These are phyloP conservation scores for Cepaea nemoralis DNA, from an alignment of 1,140 invertebrate genomes.

Conservation along the genomic window DNA sequence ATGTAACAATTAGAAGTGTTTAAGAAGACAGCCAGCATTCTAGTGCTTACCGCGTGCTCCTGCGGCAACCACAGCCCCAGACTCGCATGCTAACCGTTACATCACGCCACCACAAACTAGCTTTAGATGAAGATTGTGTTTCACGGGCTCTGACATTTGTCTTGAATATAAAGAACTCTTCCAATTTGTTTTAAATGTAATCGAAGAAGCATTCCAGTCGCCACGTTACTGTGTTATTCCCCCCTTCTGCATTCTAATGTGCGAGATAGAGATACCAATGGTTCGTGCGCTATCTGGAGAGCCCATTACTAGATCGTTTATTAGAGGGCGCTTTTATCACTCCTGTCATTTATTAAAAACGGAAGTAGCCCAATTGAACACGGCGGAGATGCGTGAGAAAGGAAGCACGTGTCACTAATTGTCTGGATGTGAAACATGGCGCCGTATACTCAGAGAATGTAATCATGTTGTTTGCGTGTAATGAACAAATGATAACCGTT, in stretches of 20 bases:
- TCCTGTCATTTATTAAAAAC: conserved; percentile 4
- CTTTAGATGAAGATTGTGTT: background rate
- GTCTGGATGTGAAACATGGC: background rate
- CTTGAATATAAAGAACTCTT: background rate
- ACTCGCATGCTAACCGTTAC: background rate
- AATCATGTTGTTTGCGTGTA: background rate
- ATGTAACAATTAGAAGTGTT: no score
- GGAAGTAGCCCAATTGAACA: conserved; percentile 6
- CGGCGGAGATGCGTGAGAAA: background rate
- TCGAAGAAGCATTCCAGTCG: background rate
- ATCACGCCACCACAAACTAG: background rate
- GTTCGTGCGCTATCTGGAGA: background rate
- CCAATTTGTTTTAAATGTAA: background rate
- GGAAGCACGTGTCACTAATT: conserved; percentile 3
- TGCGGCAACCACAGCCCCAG: no score
- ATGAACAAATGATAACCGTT: conserved; percentile 1
- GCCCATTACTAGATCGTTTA: conserved; percentile 3
- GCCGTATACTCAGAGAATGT: background rate
- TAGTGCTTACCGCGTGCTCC: no score
- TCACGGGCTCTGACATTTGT: background rate
- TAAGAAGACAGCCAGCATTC: no score
- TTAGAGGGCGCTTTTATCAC: conserved; percentile 1
- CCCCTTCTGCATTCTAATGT: background rate
- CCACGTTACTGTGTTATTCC: background rate
- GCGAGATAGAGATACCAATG: background rate